Evolutionary conservation across 2,113 vertebrate genomes (phyloP).

Genomic region (Clinocottus analis): DNA sequence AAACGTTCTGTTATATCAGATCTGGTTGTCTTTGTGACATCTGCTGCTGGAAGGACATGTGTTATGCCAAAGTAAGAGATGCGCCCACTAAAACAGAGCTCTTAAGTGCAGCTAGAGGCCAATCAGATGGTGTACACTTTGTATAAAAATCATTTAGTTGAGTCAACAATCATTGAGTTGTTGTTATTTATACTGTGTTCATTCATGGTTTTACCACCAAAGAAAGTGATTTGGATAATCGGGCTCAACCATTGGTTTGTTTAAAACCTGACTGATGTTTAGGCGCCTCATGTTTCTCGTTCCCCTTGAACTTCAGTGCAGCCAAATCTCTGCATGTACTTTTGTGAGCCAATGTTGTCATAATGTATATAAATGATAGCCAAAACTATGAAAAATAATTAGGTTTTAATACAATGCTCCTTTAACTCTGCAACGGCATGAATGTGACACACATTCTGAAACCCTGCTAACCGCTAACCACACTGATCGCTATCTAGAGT

Average conservation of each 20-base stretch:
- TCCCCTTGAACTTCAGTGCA: background rate
- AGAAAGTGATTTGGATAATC: background rate
- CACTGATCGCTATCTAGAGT: conserved; percentile 15
- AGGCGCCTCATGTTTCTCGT: background rate
- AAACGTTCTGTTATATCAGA: no score
- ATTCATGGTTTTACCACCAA: background rate
- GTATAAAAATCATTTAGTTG: background rate
- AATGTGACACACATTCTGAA: conserved; percentile 14
- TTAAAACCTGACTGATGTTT: background rate
- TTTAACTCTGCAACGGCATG: background rate
- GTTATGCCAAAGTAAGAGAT: no score
- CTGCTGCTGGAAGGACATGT: no score
- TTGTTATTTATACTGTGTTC: background rate
- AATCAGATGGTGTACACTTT: no score
- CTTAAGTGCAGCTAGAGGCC: no score
- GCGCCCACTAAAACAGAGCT: no score
- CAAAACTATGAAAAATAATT: background rate
- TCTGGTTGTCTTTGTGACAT: no score
- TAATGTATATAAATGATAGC: background rate
- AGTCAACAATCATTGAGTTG: no score
- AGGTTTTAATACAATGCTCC: background rate
- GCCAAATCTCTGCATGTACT: background rate
- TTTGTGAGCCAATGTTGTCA: background rate
- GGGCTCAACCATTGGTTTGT: background rate
- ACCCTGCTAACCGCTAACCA: conserved; percentile 14